Percentiles rank a stretch among this genome's conserved stretches.
phyloP scores from a whole-genome alignment of 2,113 vertebrate genomes.

The Hippopotamus amphibius region DNA sequence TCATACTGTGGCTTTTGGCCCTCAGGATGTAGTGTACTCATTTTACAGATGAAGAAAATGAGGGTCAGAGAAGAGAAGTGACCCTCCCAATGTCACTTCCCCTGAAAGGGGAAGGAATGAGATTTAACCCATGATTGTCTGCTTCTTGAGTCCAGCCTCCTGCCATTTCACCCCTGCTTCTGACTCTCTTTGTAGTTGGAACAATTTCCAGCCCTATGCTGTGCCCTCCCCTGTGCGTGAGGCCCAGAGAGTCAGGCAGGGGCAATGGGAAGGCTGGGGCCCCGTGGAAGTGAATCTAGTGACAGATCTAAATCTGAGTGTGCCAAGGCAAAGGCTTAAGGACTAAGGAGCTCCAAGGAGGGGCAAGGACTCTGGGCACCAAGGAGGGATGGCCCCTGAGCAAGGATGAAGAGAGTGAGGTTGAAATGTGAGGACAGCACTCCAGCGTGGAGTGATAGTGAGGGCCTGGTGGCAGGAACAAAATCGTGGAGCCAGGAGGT shows the following conservation, averaged over 20 bases:
- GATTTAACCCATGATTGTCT: neutral
- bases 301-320: neutral
- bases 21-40: neutral
- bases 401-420: neutral
- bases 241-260: neutral
- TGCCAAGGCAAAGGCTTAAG: neutral
- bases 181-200: neutral
- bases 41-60: neutral
- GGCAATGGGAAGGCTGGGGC: neutral
- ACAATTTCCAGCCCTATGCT: neutral
- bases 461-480: neutral
- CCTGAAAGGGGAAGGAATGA: neutral
- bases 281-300: rapidly evolving
- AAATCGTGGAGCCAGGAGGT: neutral
- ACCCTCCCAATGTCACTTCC: neutral
- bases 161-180: neutral
- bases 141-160: neutral
- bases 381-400: neutral
- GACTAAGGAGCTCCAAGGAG: neutral
- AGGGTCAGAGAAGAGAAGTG: neutral
- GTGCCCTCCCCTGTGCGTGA: rapidly evolving
- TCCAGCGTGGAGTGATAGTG: neutral
- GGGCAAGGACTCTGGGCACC: neutral
- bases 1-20: neutral
- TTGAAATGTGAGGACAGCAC: neutral